Percentiles rank a stretch among this genome's conserved stretches.
These are phyloP conservation scores for Macrotis lagotis DNA, from an alignment of 2,113 vertebrate species.

Conservation along the genomic window DNA sequence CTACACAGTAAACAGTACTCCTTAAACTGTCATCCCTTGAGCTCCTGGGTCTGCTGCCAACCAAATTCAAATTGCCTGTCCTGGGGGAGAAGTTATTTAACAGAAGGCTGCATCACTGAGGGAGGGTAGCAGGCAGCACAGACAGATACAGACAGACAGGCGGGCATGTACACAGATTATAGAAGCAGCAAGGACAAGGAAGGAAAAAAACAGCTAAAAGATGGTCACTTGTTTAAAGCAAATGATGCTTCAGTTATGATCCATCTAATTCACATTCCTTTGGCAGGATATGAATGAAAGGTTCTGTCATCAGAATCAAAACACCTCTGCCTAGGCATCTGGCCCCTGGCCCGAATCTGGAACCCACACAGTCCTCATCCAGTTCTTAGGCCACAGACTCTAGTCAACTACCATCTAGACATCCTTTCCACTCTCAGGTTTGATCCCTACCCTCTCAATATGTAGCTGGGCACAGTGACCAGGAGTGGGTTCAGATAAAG, in stretches of 20 bases:
- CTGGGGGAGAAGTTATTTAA: background rate
- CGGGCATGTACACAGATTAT: background rate
- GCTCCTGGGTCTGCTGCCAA: background rate
- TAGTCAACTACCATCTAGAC: background rate
- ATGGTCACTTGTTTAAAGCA: background rate
- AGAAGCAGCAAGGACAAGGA: slow-evolving; percentile 36
- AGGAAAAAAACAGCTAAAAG: background rate
- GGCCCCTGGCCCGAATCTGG: background rate
- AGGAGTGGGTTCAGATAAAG: background rate
- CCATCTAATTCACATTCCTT: background rate
- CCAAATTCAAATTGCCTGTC: background rate
- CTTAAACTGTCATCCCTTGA: background rate
- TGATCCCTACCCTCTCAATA: background rate
- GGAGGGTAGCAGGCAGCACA: background rate
- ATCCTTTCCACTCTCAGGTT: background rate
- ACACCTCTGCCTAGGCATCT: background rate
- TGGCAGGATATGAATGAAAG: background rate
- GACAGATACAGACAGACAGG: slow-evolving; percentile 45
- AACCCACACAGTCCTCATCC: background rate
- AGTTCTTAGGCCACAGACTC: background rate
- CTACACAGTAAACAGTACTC: background rate
- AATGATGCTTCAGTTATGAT: background rate
- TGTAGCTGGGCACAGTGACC: background rate
- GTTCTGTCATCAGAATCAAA: background rate
- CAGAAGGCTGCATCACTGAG: background rate